These are phyloP conservation scores for Heterodera filipjevi DNA, from an alignment of 2,888 invertebrate genomes.

Conservation along the genomic window DNA sequence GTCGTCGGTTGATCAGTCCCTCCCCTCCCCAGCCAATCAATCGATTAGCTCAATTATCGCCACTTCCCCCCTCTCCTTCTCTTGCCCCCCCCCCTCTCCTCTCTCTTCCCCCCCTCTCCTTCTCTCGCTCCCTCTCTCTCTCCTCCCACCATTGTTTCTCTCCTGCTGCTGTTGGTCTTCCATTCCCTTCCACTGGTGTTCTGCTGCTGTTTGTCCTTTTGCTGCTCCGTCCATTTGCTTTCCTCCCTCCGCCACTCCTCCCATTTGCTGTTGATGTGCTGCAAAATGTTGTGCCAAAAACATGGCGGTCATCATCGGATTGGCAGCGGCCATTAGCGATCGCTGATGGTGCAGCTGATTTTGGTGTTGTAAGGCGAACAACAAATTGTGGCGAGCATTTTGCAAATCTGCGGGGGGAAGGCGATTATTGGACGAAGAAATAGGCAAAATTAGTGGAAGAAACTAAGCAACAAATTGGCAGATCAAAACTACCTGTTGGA, in stretches of 20 bases:
- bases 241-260: background rate
- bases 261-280: background rate
- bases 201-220: background rate
- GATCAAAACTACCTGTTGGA: background rate
- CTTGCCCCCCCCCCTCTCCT: background rate
- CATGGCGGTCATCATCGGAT: constrained; percentile 3
- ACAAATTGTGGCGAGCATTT: background rate
- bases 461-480: too few species aligned
- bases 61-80: too few species aligned
- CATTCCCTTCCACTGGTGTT: background rate
- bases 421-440: background rate
- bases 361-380: constrained; percentile 8
- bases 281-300: constrained; percentile 12
- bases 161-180: background rate
- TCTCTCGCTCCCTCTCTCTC: too few species aligned
- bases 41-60: background rate
- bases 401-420: background rate
- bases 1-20: too few species aligned
- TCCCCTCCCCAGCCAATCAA: background rate
- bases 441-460: background rate
- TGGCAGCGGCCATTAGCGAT: background rate
- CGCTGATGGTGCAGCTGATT: background rate
- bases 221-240: constrained; percentile 7
- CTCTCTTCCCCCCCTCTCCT: background rate
- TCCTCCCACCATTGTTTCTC: background rate